Base-by-base conservation (phyloP, 2,888 invertebrate genomes). In the Oscheius myriophilus region DNA sequence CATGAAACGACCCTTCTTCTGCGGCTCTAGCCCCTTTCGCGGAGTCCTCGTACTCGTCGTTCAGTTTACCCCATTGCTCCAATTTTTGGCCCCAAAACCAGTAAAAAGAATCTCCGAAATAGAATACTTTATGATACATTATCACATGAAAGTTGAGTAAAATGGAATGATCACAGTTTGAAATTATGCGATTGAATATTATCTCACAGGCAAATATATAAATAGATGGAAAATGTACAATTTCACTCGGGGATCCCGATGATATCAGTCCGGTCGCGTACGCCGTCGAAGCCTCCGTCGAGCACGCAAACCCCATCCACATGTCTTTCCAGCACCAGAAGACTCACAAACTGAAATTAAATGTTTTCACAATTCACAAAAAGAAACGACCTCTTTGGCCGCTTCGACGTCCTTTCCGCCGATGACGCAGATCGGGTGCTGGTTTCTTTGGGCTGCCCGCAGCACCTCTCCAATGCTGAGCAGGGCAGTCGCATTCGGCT, bases 201-300 rank as follows among this genome's bases (percentile, higher is more conserved):
- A 18, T 49, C 49, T 18, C 11, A 18, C 21, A 49, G 49, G n/a
- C 49, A 49, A 3, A 6, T 49, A 11, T 49, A 49, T 6, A n/a
- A 45, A 14, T 14, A 45, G 45, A 16, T 14, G 12, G 16, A 12
- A 45, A 14, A 16, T 16, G 45, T 49, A 49, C n/a, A 49, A 49
- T 33, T 4, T 54, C 26, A 64, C n/a, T 53, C 39, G 9, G 54
- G 54, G 11, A 61, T 61, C 2, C 61, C 61, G 33, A 61, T 61
- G 21, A 61, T 61, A 1, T 61, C 26, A 7, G 46, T 46, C 16
- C 46, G 26, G 21, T 61, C 61, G 12, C 61, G 61, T 21, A 64
- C 21, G n/a, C 55, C 23, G 41, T 79, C 76, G 23, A 72, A 75
- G n/a, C 79, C 79, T 9, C 73, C 76, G 45, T 75, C 73, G 12